Evolutionary conservation across 2,888 invertebrate genomes (phyloP).

Genomic region (Caenorhabditis sp.): DNA sequence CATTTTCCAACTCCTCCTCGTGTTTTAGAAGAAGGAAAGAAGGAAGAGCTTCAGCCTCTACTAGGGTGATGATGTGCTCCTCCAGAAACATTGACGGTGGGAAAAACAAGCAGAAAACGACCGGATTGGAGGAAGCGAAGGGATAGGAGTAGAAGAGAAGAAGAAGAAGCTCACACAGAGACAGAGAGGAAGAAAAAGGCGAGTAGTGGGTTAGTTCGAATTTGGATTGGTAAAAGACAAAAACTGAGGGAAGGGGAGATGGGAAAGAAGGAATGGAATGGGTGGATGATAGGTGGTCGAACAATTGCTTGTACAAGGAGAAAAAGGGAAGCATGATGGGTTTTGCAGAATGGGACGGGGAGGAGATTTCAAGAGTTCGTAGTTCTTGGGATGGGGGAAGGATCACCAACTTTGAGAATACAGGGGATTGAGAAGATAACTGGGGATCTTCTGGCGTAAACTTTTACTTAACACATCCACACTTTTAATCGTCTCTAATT

Average conservation of each 20-base stretch:
- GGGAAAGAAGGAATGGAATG: constrained; percentile 4
- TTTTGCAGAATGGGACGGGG: constrained; percentile 8
- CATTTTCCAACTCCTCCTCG: constrained; percentile 29
- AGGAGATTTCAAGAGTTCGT: not conserved
- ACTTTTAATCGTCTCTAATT: too few species aligned
- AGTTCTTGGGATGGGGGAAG: not conserved
- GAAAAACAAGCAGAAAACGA: constrained; percentile 56
- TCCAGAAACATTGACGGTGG: constrained; percentile 60
- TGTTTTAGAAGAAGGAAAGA: constrained; percentile 16
- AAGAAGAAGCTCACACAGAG: constrained; percentile 20
- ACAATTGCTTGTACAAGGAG: constrained; percentile 4
- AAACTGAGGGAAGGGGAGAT: not conserved
- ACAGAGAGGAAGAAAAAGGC: constrained; percentile 12
- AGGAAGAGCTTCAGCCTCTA: not conserved
- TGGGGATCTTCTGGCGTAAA: too few species aligned
- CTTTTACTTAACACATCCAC: too few species aligned
- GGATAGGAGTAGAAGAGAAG: constrained; percentile 9
- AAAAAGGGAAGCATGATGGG: constrained; percentile 3
- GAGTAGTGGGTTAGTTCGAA: constrained; percentile 30
- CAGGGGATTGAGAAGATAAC: too few species aligned
- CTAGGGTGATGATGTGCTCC: not conserved
- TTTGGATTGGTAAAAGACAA: constrained; percentile 17
- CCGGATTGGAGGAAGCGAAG: constrained; percentile 47
- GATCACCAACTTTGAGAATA: too few species aligned
- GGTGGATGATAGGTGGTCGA: constrained; percentile 14